These are phyloP conservation scores for Synergus japonicus DNA, from an alignment of 2,888 invertebrate genomes.

Conservation along the genomic window DNA sequence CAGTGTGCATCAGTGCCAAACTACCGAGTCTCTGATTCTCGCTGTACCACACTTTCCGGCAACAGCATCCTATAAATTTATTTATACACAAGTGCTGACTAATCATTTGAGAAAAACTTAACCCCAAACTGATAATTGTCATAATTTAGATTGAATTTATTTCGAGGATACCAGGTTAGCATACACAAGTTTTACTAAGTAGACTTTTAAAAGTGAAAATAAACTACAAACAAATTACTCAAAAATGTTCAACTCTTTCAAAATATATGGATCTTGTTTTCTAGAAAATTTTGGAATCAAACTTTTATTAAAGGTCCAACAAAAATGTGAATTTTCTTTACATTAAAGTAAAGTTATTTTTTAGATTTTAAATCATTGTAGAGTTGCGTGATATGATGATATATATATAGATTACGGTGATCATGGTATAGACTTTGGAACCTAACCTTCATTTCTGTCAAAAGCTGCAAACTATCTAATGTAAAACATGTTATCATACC, in stretches of 20 bases:
- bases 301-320: background rate
- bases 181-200: background rate
- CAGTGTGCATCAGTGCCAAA: slow-evolving; percentile 60
- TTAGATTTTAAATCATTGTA: background rate
- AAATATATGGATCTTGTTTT: background rate
- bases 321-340: background rate
- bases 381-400: background rate
- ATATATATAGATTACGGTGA: background rate
- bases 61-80: slow-evolving; percentile 63
- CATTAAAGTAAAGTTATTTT: too few relatives aligned
- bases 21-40: slow-evolving; percentile 58
- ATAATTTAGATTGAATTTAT: too few relatives aligned
- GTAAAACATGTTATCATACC: background rate
- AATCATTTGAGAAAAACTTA: background rate
- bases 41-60: slow-evolving; percentile 61
- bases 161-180: background rate
- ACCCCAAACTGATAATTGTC: background rate
- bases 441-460: slow-evolving; percentile 24
- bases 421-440: background rate
- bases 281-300: background rate
- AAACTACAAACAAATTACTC: background rate
- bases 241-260: background rate
- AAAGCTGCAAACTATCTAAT: background rate
- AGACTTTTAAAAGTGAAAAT: background rate
- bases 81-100: background rate